Percentiles rank a stretch among this genome's conserved stretches.
Conservation (phyloP, 2,888 invertebrate species). For the Hypsopygia costalis region DNA sequence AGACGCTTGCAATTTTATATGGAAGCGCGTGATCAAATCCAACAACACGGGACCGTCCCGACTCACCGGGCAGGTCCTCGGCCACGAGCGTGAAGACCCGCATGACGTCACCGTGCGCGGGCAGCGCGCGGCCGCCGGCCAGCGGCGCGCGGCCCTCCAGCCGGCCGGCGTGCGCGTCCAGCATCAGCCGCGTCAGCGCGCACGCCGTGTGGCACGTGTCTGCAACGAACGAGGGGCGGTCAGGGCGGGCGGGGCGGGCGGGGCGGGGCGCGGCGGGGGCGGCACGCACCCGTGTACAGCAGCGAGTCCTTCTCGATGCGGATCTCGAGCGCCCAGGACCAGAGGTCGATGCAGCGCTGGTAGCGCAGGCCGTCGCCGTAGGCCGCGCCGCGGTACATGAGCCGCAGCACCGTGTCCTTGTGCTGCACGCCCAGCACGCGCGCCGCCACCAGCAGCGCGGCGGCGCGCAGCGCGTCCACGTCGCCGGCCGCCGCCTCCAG, state of each 20-base stretch:
- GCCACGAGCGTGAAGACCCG: conserved; percentile 43
- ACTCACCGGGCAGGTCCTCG: conserved; percentile 8
- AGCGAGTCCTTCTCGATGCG: conserved; percentile 89
- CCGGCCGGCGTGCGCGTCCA: conserved; percentile 84
- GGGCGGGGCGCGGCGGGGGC: not conserved
- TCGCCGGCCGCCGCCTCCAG: conserved; percentile 87
- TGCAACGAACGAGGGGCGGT: conserved; percentile 35
- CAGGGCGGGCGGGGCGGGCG: too few species aligned
- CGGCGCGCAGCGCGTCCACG: conserved; percentile 90
- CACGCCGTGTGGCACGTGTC: conserved; percentile 94
- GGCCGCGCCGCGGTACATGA: conserved; percentile 79
- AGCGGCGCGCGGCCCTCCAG: conserved; percentile 60
- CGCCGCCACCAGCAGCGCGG: conserved; percentile 94
- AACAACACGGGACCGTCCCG: too few species aligned
- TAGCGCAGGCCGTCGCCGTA: conserved; percentile 87
- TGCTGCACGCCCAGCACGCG: conserved; percentile 92
- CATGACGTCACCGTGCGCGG: conserved; percentile 84
- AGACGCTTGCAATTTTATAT: too few species aligned
- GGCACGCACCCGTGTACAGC: conserved; percentile 59
- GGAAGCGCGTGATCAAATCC: too few species aligned
- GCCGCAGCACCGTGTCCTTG: conserved; percentile 55
- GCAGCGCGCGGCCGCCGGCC: conserved; percentile 66
- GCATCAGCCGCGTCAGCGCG: conserved; percentile 91
- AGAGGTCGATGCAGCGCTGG: conserved; percentile 92
- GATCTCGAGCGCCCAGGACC: conserved; percentile 90